Conservation (phyloP, 2,797 vertebrate species). For the Sebastes paucispinis region DNA sequence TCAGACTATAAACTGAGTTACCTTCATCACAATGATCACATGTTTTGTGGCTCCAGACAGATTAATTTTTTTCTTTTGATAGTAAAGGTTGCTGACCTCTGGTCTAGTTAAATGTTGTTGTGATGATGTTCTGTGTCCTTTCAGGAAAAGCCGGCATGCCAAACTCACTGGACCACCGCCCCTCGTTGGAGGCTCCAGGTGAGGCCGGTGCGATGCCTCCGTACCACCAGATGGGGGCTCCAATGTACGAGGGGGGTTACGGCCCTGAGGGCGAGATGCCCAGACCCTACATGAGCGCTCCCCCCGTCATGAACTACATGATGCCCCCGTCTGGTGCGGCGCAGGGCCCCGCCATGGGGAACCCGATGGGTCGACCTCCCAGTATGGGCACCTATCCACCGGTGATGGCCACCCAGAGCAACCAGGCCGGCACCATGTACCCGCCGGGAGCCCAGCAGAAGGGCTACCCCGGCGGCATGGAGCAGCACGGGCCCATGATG, state of each 20-base stretch:
- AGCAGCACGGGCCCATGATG: conserved; percentile 85
- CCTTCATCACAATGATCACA: too few species aligned
- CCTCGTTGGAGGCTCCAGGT: conserved; percentile 85
- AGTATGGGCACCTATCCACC: conserved; percentile 84
- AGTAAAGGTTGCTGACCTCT: too few species aligned
- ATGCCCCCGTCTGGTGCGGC: conserved; percentile 84
- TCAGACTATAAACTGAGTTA: too few species aligned
- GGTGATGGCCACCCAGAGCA: conserved; percentile 76
- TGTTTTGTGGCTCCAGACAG: too few species aligned
- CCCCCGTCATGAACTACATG: conserved; percentile 89
- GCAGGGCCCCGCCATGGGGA: conserved; percentile 85
- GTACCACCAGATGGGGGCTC: conserved; percentile 88
- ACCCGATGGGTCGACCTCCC: conserved; percentile 85
- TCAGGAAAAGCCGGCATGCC: conserved; percentile 86
- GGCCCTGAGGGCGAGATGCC: conserved; percentile 88
- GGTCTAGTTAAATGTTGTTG: not conserved
- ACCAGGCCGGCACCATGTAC: conserved; percentile 77
- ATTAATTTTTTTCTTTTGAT: not conserved
- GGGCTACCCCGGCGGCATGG: conserved; percentile 85
- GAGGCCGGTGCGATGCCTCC: conserved; percentile 85
- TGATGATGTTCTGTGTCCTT: conserved; percentile 11
- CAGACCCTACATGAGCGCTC: conserved; percentile 84
- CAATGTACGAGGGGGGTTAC: conserved; percentile 89
- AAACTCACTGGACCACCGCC: conserved; percentile 87
- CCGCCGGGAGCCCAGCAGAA: conserved; percentile 87